Evolutionary conservation across 2,113 vertebrate species (phyloP).

Genomic region (Pagrus major): DNA sequence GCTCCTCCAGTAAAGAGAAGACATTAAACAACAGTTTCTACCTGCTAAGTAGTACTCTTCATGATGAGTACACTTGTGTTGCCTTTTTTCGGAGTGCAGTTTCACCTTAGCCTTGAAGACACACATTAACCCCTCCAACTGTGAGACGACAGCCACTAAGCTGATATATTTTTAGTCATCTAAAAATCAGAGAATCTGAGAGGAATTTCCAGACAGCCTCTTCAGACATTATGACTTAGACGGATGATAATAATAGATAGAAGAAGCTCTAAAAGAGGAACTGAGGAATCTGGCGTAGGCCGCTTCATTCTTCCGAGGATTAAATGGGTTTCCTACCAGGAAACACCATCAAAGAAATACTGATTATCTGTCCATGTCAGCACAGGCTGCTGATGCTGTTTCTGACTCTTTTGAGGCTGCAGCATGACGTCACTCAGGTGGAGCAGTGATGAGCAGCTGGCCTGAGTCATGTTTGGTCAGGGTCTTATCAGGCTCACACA

Average conservation of each 20-base stretch:
- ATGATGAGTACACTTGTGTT: not conserved
- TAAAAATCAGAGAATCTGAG: constrained; percentile 36
- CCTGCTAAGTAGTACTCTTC: not conserved
- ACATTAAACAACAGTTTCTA: not conserved
- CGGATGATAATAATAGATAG: constrained; percentile 44
- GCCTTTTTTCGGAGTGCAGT: not conserved
- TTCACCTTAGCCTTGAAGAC: not conserved
- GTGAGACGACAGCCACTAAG: not conserved
- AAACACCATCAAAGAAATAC: constrained; percentile 66
- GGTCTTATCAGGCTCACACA: constrained; percentile 53
- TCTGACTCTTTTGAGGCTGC: constrained; percentile 42
- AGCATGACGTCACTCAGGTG: constrained; percentile 66
- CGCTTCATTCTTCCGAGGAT: constrained; percentile 41
- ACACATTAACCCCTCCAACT: not conserved
- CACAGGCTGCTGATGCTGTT: constrained; percentile 9
- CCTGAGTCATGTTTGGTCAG: constrained; percentile 59
- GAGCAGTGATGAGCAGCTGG: constrained; percentile 32
- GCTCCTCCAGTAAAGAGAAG: not conserved
- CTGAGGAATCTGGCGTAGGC: constrained; percentile 19
- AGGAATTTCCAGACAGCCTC: constrained; percentile 20
- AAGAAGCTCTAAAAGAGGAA: constrained; percentile 43
- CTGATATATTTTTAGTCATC: constrained; percentile 5
- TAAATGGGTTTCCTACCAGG: constrained; percentile 56
- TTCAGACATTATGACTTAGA: constrained; percentile 6
- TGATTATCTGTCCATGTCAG: constrained; percentile 24